Evolutionary conservation across 2,888 invertebrate species (phyloP).

Genomic region (Mythimna loreyi): DNA sequence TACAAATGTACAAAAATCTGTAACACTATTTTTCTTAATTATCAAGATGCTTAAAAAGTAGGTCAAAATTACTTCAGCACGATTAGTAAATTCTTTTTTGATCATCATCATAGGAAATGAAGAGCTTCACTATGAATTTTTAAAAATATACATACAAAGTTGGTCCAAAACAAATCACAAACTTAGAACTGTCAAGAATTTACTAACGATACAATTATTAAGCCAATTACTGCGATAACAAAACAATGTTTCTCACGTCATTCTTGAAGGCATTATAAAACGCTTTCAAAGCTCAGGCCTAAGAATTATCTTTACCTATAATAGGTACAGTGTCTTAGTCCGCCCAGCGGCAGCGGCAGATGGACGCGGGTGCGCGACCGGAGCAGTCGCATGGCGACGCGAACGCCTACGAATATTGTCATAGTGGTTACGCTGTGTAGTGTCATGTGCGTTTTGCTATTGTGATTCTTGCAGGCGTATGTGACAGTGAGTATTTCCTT

Average conservation of each 20-base stretch:
- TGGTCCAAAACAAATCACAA: background rate
- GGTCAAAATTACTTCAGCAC: too few relatives aligned
- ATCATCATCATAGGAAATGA: too few relatives aligned
- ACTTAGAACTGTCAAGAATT: background rate
- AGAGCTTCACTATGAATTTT: too few relatives aligned
- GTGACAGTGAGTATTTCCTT: constrained; percentile 54
- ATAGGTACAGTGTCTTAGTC: constrained; percentile 41
- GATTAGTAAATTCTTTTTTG: too few relatives aligned
- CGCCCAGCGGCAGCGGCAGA: constrained; percentile 59
- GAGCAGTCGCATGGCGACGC: constrained; percentile 61
- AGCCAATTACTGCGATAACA: background rate
- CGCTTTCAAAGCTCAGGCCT: constrained; percentile 27
- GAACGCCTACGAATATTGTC: constrained; percentile 54
- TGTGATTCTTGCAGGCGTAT: constrained; percentile 61
- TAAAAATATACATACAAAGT: too few relatives aligned
- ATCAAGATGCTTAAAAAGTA: too few relatives aligned
- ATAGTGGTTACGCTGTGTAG: constrained; percentile 65
- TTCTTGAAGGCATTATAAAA: constrained; percentile 20
- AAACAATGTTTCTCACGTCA: background rate
- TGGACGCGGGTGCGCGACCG: constrained; percentile 63
- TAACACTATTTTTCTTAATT: too few relatives aligned
- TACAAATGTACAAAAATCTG: too few relatives aligned
- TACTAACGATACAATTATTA: background rate
- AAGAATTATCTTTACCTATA: constrained; percentile 56
- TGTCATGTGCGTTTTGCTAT: constrained; percentile 65